Evolutionary conservation across 2,888 invertebrate species (phyloP).

Genomic region (Drosophila paranaensis): DNA sequence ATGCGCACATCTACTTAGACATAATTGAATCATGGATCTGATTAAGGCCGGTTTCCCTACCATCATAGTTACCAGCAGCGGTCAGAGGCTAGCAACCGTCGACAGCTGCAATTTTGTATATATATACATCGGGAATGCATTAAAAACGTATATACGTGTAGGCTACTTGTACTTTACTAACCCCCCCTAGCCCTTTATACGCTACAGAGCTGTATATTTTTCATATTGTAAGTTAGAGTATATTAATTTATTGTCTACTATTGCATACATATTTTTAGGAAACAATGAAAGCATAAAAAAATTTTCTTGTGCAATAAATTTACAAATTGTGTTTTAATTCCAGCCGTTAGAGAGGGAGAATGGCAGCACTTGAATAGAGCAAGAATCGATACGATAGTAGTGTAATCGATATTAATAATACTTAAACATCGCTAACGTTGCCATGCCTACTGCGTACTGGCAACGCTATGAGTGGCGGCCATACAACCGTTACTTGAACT

Average conservation of each 20-base stretch:
- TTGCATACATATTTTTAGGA: constrained; percentile 36
- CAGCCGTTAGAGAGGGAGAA: neutral
- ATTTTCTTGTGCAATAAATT: constrained; percentile 56
- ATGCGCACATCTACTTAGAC: constrained; percentile 35
- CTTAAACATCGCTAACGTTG: neutral
- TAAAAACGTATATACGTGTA: constrained; percentile 47
- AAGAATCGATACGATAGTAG: neutral
- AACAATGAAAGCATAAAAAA: constrained; percentile 38
- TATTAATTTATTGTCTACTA: constrained; percentile 66
- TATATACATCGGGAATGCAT: constrained; percentile 54
- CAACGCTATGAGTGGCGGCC: neutral
- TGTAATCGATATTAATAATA: neutral
- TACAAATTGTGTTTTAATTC: constrained; percentile 3
- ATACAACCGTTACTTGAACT: constrained; percentile 10
- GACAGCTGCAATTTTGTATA: constrained; percentile 57
- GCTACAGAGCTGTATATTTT: constrained; percentile 55
- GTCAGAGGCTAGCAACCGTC: constrained; percentile 51
- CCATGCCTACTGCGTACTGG: constrained; percentile 1
- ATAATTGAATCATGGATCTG: constrained; percentile 36
- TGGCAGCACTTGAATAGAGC: neutral
- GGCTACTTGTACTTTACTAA: constrained; percentile 72
- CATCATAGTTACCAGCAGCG: constrained; percentile 30
- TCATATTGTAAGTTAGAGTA: constrained; percentile 56
- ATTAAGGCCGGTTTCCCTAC: constrained; percentile 36
- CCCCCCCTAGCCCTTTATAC: constrained; percentile 27